Base-by-base conservation (phyloP, 1,140 invertebrate genomes). In the Halesus radiatus region DNA sequence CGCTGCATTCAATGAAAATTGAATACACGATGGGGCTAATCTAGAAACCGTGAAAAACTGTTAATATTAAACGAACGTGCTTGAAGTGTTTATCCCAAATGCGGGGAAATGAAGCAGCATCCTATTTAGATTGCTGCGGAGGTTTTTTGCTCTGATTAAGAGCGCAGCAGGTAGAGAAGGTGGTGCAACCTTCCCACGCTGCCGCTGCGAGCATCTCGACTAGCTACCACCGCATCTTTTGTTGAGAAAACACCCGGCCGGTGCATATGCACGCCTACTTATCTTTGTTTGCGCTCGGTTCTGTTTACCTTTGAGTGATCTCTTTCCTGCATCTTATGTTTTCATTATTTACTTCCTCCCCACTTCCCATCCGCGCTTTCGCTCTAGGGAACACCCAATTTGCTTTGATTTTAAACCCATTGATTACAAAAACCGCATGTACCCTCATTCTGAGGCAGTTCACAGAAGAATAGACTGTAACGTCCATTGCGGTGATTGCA, bases 141-240 rank as follows among this genome's bases (percentile, higher is more conserved):
- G 52, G 18, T 26, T 78, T 79, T 79, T 79, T 79, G 74, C 52
- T 26, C 20, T 45, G 22, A 64, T 62, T 50, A 45, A 32, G 70
- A 23, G 20, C 64, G 52, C 77, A 75, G 78, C 82, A 81, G 82
- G 82, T 83, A 80, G 32, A 45, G 54, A 62, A 53, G 77, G 54
- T 72, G 26, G 70, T 26, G 53, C 54, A 79, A 80, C 82, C 82
- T 80, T 83, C 79, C 79, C 79, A 80, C 82, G 82, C 79, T 80
- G 82, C 75, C 64, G 74, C 78, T 60, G 22, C 58, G 45, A 45
- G 68, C 54, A 76, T 62, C 53, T 56, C 56, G 22, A 78, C 5
- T 68, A 29, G 62, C 62, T 78, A 78, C 32, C 64, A 68, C 26
- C 50, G 18, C 45, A 68, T 32, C 77, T 45, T 79, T 79, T 79